Base-by-base conservation (phyloP, 2,113 vertebrate species). In the Nanorana parkeri region DNA sequence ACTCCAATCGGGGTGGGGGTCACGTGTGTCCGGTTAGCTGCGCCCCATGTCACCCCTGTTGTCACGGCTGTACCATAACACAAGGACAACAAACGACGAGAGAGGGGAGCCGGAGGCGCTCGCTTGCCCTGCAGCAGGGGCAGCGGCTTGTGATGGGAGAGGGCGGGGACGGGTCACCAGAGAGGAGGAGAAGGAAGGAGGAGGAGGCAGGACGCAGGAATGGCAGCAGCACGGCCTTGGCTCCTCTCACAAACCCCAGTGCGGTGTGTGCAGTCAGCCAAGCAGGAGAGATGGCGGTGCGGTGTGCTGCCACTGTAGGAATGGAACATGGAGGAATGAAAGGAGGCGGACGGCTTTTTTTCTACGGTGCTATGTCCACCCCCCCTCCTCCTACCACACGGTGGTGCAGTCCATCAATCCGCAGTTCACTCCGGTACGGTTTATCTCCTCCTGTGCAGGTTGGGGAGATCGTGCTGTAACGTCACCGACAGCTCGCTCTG, bases 101-200 rank as follows among this genome's bases (percentile, higher is more conserved):
- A 56, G 21, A 20, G 5, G 56, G 24, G 5, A 10, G 29, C 0
- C 2, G 17, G 78, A 26, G 60, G 68, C 24, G 68, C 47, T 21
- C 58, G 60, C 54, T 47, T 58, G 69, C 69, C 69, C 80, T 54
- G 56, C 61, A 75, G 60, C 80, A 56, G 61, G 51, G 64, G 61
- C 80, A 76, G 63, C 61, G 51, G 80, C 73, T 29, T 76, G 80
- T 82, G 54, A 60, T 67, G 78, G 80, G 61, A 56, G 68, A 82
- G 64, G 64, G 80, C 36, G 51, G 72, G 72, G 80, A 68, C 55
- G 71, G 78, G 78, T 69, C 78, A 80, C 5, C 80, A 28, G 61
- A 17, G 71, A 28, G 32, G 63, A 65, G 56, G 17, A 19, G 61
- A 19, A 29, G 80, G 51, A 23, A 24, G 61, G n/a, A n/a, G n/a